Evolutionary conservation across 2,888 invertebrate genomes (phyloP).

Genomic region (Meta bourneti): DNA sequence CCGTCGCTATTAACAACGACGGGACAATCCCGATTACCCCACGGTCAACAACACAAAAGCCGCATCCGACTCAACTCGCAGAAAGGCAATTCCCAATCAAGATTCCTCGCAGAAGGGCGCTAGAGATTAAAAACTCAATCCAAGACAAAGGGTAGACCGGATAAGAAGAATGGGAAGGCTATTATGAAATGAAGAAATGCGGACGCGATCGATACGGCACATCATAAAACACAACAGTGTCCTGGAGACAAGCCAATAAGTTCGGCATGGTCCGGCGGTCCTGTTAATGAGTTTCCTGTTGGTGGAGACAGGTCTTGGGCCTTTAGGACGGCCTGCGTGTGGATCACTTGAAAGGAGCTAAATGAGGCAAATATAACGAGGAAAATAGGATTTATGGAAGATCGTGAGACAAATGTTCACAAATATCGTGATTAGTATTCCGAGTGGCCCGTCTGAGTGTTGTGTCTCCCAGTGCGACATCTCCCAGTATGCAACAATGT

Average conservation of each 20-base stretch:
- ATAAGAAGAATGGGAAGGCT: not conserved
- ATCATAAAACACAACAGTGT: not conserved
- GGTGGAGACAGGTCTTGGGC: too few relatives aligned
- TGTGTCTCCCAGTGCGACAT: too few relatives aligned
- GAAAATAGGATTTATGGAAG: too few relatives aligned
- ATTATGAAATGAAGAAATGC: not conserved
- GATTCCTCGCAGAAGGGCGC: not conserved
- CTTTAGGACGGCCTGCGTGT: too few relatives aligned
- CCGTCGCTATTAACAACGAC: too few relatives aligned
- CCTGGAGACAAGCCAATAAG: slow-evolving; percentile 28
- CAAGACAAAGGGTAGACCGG: not conserved
- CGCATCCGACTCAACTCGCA: not conserved
- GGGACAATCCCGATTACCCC: too few relatives aligned
- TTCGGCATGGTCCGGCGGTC: slow-evolving; percentile 29
- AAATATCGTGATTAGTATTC: too few relatives aligned
- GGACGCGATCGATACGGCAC: not conserved
- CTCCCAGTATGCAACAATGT: too few relatives aligned
- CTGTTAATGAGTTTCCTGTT: slow-evolving; percentile 45
- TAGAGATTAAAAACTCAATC: not conserved
- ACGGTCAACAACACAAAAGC: not conserved
- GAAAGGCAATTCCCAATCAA: not conserved
- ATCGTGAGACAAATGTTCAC: too few relatives aligned
- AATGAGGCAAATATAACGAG: too few relatives aligned
- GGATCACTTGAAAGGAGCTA: too few relatives aligned
- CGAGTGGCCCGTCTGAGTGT: too few relatives aligned